Percentiles rank a stretch among this genome's conserved stretches.
phyloP scores from a whole-genome alignment of 2,888 invertebrate genomes.

The Allophyes oxyacanthae region DNA sequence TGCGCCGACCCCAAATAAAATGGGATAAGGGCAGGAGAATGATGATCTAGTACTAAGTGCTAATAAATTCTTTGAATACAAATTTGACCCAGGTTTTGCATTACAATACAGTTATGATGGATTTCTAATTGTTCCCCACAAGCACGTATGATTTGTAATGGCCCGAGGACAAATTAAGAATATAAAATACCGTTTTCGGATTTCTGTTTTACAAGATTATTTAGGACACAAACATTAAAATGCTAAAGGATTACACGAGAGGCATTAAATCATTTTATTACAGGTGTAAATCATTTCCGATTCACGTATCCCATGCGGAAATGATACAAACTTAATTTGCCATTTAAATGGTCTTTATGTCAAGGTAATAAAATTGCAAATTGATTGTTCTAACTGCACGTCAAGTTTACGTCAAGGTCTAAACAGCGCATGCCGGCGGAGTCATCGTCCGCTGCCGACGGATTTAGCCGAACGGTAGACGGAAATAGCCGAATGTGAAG shows the following conservation, averaged over 20 bases:
- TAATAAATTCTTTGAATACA: conserved; percentile 8
- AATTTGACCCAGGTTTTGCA: conserved; percentile 8
- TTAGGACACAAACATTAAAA: conserved; percentile 1
- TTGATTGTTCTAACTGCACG: conserved; percentile 63
- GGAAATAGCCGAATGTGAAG: conserved; percentile 85
- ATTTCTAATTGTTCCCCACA: conserved; percentile 10
- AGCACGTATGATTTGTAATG: conserved; percentile 4
- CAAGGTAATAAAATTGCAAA: conserved; percentile 62
- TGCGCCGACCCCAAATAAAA: too few species aligned
- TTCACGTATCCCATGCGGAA: conserved; percentile 42
- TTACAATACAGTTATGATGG: conserved; percentile 13
- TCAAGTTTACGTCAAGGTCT: conserved; percentile 77
- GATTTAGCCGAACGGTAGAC: conserved; percentile 83
- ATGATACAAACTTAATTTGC: conserved; percentile 30
- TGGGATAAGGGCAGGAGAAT: too few species aligned
- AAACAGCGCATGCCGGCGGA: conserved; percentile 79
- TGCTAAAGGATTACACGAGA: conserved; percentile 20
- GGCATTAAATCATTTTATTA: conserved; percentile 32
- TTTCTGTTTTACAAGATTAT: conserved; percentile 9
- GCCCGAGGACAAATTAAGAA: conserved; percentile 5
- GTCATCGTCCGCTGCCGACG: conserved; percentile 86
- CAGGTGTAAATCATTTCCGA: conserved; percentile 52
- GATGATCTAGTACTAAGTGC: conserved; percentile 3
- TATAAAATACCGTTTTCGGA: conserved; percentile 8
- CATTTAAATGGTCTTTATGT: conserved; percentile 43